Evolutionary conservation across 2,113 vertebrate genomes (phyloP), one percentile per base, ranked within the genome.

Genomic region (Nesogale talazaci): DNA sequence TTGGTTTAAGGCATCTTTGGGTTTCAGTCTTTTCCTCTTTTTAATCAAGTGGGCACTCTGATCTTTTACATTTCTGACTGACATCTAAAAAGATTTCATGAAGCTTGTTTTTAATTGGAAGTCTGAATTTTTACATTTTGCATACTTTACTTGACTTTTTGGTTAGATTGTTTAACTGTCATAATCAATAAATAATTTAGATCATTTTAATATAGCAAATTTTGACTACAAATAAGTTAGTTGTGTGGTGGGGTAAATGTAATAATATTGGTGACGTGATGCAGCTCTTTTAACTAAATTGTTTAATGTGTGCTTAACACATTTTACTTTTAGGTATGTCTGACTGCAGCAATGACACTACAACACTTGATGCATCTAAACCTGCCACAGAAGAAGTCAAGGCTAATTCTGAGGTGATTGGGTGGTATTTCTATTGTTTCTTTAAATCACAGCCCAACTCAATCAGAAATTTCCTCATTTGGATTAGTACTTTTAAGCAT

Each of bases 241-340:
- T 76, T 87, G 40, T 78, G 22, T 77, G 91, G 14, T 80, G 22
- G 69, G 57, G 52, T 91, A 72, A 84, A 89, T 91, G 42, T 76
- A 84, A 91, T 56, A 91, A 31, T 88, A 23, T 91, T 40, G 7
- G 16, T 88, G 46, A 93, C 52, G 15, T 76, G 29, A 46, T 59
- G 25, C 0, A 86, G 23, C 6, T 77, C 46, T 93, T 84, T 83
- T 36, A 80, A 86, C 89, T 86, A 85, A 95, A 65, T 34, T n/a
- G 95, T 83, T 98, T 97, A 97, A 97, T 96, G 42, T 94, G 86
- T 96, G 88, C 96, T 93, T 89, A 97, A 97, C 95, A 94, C 97
- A 93, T 98, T 98, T 98, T 95, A 88, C 97, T 98, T 98, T 96
- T 97, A 98, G 98, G 96, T 97, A 98, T 98, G 98, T 98, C 98